These are phyloP conservation scores for Ibidorhyncha struthersii DNA, from an alignment of 2,113 vertebrate genomes.

Conservation along the genomic window DNA sequence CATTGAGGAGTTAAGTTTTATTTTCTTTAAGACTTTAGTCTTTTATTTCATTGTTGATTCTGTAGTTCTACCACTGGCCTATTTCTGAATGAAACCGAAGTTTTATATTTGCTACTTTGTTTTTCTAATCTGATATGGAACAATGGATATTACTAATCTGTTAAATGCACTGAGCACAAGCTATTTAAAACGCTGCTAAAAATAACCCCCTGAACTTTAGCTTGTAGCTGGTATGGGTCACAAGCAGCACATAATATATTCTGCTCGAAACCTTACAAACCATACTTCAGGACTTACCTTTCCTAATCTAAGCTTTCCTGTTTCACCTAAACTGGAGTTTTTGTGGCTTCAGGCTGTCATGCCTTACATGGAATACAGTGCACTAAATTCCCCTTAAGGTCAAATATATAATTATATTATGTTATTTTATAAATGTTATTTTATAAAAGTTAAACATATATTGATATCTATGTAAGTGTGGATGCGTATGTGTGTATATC, in stretches of 20 bases:
- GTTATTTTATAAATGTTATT: neutral
- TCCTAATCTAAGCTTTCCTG: neutral
- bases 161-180: neutral
- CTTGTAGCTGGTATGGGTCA: neutral
- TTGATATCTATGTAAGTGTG: rapidly evolving
- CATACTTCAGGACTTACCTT: neutral
- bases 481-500: neutral
- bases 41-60: neutral
- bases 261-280: neutral
- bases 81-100: neutral
- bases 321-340: neutral
- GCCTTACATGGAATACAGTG: neutral
- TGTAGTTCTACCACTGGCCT: neutral
- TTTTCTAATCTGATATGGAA: neutral
- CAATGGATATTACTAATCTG: neutral
- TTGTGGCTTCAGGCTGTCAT: neutral
- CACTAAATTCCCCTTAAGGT: neutral
- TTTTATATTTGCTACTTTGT: neutral
- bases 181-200: neutral
- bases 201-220: neutral
- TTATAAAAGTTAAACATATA: neutral
- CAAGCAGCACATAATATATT: neutral
- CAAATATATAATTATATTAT: neutral
- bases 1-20: neutral
- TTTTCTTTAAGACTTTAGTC: neutral